Evolutionary conservation across 2,888 invertebrate species (phyloP), one percentile per base, ranked within the genome.

Genomic region (Zhengitettix transpicula): DNA sequence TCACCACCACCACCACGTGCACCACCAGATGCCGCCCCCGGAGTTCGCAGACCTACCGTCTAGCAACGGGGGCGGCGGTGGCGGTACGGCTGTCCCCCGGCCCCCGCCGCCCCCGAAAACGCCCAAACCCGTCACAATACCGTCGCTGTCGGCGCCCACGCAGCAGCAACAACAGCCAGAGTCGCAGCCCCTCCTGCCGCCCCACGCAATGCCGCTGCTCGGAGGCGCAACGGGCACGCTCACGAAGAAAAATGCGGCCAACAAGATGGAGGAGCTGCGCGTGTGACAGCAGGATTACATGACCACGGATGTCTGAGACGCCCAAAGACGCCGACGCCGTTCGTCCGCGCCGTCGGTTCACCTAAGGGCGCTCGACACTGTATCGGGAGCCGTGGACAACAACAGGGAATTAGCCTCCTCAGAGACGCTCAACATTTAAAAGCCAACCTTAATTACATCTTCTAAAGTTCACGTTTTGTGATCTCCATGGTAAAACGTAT

Each of bases 1-100:
- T 68, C 87, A 87, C 68, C 89, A 88, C 69, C 80, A 85, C 71
- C 80, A 81, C 16, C 28, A 28, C 28, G 28, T 28, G 28, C 86
- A 85, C 67, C 87, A 87, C 70, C 89, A 89, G 68, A 76, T 85
- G 65, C 83, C 89, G 58, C 89, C 89, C 0, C 89, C 89, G 0
- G 89, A 89, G 70, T 89, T 90, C 68, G 89, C 89, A 1, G 89
- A 89, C 70, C 75, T 88, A 62, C 85, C 86, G 9, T 81, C 61
- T 42, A 51, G 61, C 72, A 72, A 65, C 72, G 72, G 65, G 72
- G 73, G 65, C 68, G 72, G 60, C 70, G 72, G 65, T 72, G 73
- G 73, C 52, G 57, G 56, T 47, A 56, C 58, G 47, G 81, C 82
- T 7, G 73, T 84, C 58, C 87, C 86, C 17, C 78, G 86, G 66